phyloP scores from a whole-genome alignment of 1,140 invertebrate species.

The Cotesia vestalis region DNA sequence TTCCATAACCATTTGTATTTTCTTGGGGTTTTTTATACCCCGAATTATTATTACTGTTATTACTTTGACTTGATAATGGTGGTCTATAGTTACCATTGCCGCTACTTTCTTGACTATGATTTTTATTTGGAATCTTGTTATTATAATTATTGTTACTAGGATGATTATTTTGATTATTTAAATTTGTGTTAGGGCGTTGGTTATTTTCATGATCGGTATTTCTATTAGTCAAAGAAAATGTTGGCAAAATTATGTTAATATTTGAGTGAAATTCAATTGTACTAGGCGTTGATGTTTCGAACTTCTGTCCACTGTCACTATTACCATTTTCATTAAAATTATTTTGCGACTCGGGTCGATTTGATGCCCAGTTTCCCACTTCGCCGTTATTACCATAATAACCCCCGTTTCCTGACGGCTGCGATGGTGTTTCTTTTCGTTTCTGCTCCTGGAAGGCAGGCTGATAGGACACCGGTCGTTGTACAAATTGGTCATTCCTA shows the following conservation, averaged over 20 bases:
- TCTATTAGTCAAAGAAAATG: too few species aligned
- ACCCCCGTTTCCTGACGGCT: conserved; percentile 12
- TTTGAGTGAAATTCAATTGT: background rate
- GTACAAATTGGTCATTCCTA: background rate
- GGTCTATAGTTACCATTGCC: conserved; percentile 7
- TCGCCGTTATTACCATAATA: conserved; percentile 19
- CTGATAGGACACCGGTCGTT: background rate
- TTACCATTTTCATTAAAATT: conserved; percentile 31
- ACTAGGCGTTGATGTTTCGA: background rate
- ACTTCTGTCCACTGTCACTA: conserved; percentile 1
- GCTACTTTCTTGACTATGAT: background rate
- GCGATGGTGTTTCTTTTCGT: background rate
- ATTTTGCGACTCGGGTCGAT: conserved; percentile 18
- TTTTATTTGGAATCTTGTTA: background rate
- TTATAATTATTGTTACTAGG: background rate
- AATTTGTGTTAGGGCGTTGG: too few species aligned
- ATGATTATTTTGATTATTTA: background rate
- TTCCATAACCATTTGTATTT: background rate
- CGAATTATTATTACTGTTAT: background rate
- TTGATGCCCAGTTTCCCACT: conserved; percentile 20
- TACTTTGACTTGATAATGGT: background rate
- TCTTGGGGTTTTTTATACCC: background rate
- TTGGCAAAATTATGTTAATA: background rate
- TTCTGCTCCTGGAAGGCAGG: background rate
- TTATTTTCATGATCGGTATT: too few species aligned